Conservation (phyloP, 1,140 invertebrate species). For the Diorhabda carinulata region DNA sequence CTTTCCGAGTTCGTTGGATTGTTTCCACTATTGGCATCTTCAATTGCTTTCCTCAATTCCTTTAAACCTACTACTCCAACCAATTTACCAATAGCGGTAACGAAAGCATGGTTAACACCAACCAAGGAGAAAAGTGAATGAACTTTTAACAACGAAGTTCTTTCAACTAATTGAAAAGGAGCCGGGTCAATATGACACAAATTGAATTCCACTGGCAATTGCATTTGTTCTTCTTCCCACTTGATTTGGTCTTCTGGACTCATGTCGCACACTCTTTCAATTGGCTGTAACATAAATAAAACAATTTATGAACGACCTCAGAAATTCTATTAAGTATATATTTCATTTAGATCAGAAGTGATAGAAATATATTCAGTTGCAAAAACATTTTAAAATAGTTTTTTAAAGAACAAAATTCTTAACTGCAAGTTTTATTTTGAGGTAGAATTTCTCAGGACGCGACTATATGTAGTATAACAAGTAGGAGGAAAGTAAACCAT, state of each 20-base stretch:
- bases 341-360: no score
- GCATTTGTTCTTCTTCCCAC: constrained; percentile 91
- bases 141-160: constrained; percentile 88
- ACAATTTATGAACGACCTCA: no score
- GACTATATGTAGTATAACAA: no score
- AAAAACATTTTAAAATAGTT: constrained; percentile 2
- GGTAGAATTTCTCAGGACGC: no score
- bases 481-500: no score
- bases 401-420: not conserved
- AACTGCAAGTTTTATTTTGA: not conserved
- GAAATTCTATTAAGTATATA: no score
- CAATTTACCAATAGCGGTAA: constrained; percentile 91
- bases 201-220: constrained; percentile 77
- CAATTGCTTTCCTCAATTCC: constrained; percentile 87
- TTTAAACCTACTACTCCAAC: constrained; percentile 95
- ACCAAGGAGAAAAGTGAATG: constrained; percentile 97
- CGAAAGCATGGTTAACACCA: constrained; percentile 95
- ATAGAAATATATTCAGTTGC: not conserved
- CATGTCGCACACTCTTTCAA: constrained; percentile 89
- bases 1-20: constrained; percentile 23
- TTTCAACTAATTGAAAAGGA: constrained; percentile 96
- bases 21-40: constrained; percentile 67
- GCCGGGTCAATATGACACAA: constrained; percentile 92
- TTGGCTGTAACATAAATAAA: constrained; percentile 58
- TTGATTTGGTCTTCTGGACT: constrained; percentile 83